Percentiles rank a stretch among this genome's conserved stretches.
These are phyloP conservation scores for Aselliscus stoliczkanus DNA, from an alignment of 2,797 vertebrate species.

Conservation along the genomic window DNA sequence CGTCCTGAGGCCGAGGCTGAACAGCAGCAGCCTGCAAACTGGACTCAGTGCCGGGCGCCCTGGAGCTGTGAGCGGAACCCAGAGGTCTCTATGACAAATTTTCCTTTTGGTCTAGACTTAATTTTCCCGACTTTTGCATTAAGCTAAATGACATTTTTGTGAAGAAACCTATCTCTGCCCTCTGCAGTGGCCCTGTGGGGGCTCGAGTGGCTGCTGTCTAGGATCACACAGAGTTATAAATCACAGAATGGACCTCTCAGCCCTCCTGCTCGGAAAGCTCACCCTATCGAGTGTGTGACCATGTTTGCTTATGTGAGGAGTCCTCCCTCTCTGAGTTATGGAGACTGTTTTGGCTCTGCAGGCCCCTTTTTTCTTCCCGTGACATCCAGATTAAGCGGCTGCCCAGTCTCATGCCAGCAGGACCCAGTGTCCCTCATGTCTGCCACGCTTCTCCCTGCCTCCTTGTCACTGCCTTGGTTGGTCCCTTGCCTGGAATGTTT, in stretches of 20 bases:
- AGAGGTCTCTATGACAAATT: neutral
- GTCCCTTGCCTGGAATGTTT: neutral
- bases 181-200: neutral
- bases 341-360: neutral
- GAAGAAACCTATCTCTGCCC: neutral
- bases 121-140: conserved; percentile 3
- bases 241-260: neutral
- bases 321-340: neutral
- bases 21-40: neutral
- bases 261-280: neutral
- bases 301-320: neutral
- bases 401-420: neutral
- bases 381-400: neutral
- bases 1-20: neutral
- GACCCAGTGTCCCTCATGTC: neutral
- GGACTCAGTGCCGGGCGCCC: neutral
- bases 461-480: neutral
- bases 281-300: neutral
- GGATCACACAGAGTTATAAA: neutral
- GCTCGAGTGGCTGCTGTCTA: neutral
- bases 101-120: neutral
- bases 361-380: neutral
- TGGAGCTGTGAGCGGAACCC: rapidly evolving
- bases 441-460: neutral
- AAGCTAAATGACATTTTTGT: neutral